Percentiles rank a stretch among this genome's conserved stretches.
phyloP scores from a whole-genome alignment of 2,797 vertebrate genomes.

The Okamejei kenojei region DNA sequence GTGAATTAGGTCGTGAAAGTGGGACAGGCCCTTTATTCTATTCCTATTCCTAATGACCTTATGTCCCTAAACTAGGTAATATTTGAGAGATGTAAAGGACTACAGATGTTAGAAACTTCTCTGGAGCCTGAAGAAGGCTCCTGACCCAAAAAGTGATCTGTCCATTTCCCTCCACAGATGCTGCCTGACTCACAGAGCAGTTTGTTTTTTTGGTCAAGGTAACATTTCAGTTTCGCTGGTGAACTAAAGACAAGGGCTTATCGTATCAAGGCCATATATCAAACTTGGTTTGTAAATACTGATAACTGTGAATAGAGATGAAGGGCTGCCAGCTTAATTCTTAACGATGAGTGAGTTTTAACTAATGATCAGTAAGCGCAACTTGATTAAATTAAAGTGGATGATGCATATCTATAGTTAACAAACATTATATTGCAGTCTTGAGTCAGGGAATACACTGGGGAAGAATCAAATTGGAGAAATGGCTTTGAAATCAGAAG shows the following conservation, averaged over 20 bases:
- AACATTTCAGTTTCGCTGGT: not conserved
- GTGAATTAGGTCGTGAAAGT: too few species aligned
- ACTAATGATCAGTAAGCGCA: slow-evolving; percentile 14
- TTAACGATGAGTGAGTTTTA: slow-evolving; percentile 18
- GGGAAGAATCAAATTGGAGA: slow-evolving; percentile 28
- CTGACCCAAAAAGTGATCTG: too few species aligned
- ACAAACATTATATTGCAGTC: slow-evolving; percentile 22
- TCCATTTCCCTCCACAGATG: too few species aligned
- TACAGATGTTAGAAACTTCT: too few species aligned
- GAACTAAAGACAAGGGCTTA: not conserved
- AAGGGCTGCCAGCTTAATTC: not conserved
- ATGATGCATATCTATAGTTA: slow-evolving; percentile 29
- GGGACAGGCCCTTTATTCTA: too few species aligned
- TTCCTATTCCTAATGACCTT: too few species aligned
- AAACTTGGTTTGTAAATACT: not conserved
- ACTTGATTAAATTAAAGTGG: slow-evolving; percentile 31
- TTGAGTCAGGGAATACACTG: not conserved
- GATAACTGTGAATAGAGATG: slow-evolving; percentile 4
- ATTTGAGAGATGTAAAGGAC: not conserved
- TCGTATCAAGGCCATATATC: not conserved
- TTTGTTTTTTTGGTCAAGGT: too few species aligned
- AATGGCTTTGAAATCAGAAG: slow-evolving; percentile 25
- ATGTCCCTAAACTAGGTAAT: not conserved
- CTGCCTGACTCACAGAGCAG: too few species aligned
- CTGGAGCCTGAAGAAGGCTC: too few species aligned